Evolutionary conservation across 2,797 vertebrate genomes (phyloP).

Genomic region (Nothura maculosa): DNA sequence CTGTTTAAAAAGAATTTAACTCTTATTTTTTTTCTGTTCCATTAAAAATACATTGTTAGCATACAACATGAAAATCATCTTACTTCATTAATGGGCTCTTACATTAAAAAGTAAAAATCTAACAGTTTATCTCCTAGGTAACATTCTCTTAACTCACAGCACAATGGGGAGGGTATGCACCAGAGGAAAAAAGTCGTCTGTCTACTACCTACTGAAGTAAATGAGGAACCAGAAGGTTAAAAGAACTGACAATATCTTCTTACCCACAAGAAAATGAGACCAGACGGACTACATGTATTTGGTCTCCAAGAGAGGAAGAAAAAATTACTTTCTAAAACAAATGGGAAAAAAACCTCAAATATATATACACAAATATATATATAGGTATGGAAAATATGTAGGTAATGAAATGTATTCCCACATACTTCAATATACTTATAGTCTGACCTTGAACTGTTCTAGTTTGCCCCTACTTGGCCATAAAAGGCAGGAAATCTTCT

Average conservation of each 20-base stretch:
- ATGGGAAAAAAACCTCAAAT: background rate
- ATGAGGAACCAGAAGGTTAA: background rate
- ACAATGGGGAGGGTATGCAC: background rate
- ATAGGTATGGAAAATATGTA: background rate
- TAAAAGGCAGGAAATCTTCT: slow-evolving; percentile 7
- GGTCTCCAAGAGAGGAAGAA: background rate
- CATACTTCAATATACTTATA: background rate
- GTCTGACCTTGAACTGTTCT: slow-evolving; percentile 1
- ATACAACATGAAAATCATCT: background rate
- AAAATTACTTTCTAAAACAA: background rate
- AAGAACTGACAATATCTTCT: background rate
- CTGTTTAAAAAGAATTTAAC: background rate
- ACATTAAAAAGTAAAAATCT: background rate
- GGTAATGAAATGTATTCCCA: slow-evolving; percentile 23
- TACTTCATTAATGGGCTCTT: background rate
- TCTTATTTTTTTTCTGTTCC: background rate
- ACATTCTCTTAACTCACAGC: background rate
- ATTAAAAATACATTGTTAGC: background rate
- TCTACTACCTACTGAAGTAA: background rate
- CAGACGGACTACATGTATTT: background rate
- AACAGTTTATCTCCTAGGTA: background rate
- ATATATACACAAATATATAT: background rate
- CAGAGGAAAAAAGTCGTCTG: background rate
- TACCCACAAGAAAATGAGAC: background rate
- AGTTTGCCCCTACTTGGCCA: background rate